These are phyloP conservation scores for Lycaena phlaeas DNA, from an alignment of 2,888 invertebrate species.

Conservation along the genomic window DNA sequence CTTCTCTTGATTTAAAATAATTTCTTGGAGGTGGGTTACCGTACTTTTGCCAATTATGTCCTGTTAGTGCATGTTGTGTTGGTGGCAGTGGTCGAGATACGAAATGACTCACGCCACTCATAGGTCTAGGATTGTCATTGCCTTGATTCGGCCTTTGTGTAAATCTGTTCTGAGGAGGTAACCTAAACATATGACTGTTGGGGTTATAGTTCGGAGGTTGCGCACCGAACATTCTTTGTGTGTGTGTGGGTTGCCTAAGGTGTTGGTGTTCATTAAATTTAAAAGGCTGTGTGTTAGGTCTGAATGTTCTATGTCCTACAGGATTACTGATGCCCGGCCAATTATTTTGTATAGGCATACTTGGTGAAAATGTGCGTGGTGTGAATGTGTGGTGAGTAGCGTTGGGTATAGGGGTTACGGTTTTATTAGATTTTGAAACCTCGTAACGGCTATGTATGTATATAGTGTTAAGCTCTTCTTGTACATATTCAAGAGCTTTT, in stretches of 20 bases:
- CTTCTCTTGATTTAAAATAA: constrained; percentile 21
- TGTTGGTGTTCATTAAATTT: not conserved
- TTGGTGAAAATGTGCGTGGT: not conserved
- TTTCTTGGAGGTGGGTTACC: constrained; percentile 22
- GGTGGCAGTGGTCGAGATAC: constrained; percentile 2
- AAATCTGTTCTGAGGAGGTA: not conserved
- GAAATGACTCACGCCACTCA: constrained; percentile 15
- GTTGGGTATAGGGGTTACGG: not conserved
- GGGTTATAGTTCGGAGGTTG: constrained; percentile 11
- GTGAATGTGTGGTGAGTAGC: not conserved
- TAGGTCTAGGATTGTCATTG: constrained; percentile 5
- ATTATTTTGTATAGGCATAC: not conserved
- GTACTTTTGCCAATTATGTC: constrained; percentile 19
- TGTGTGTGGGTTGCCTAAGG: not conserved
- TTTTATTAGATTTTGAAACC: not conserved
- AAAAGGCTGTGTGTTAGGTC: not conserved
- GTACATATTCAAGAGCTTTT: not conserved
- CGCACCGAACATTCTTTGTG: constrained; percentile 2
- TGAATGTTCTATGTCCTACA: not conserved
- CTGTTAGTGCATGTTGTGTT: constrained; percentile 11
- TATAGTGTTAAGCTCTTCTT: not conserved
- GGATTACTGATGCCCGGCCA: not conserved
- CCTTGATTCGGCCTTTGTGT: not conserved
- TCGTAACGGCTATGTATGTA: not conserved
- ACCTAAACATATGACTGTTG: constrained; percentile 7